Base-by-base conservation (phyloP, 2,888 invertebrate genomes). In the Drosophila borborema region DNA sequence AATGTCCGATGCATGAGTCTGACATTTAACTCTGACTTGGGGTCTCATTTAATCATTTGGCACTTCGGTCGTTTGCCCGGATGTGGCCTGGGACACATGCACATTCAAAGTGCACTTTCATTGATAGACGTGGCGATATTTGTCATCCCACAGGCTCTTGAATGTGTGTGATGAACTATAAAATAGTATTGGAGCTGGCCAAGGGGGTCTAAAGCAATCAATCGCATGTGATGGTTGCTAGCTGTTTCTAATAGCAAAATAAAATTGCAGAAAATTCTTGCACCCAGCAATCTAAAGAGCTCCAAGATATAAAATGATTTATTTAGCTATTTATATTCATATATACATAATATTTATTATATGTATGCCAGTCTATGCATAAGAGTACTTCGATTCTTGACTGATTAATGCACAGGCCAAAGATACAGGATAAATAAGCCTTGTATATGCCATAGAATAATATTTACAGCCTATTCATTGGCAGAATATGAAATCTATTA, bases 11-110 rank as follows among this genome's bases (percentile, higher is more conserved):
- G 54, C 54, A 40, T 40, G 54, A 55, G 41, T 38, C 58, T 61
- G 49, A 53, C 36, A 54, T 54, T 72, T 49, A 55, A 58, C 71
- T 58, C 67, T 63, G 55, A 43, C 60, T 48, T 18, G 51, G 23
- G 20, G 45, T 59, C 63, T 70, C 62, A 63, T 49, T 69, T 65
- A 63, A 75, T 79, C 76, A 80, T 66, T 53, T 71, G 18, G 38
- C 62, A 80, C 81, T 62, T 56, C 36, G 36, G 3, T 48, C 48
- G 40, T 36, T 60, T 23, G 58, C 58, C 69, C 49, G 20, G 28
- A 62, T 20, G 14, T 23, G 38, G 16, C 62, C 53, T 46, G 2
- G 18, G 49, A 36, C 58, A 61, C 31, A 10, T 59, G 46, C 43
- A 48, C 43, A 51, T 55, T 31, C 64, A 31, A 61, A 76, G 18